Evolutionary conservation across 2,113 vertebrate genomes (phyloP), one percentile per base, ranked within the genome.

Genomic region (Sapayoa aenigma): DNA sequence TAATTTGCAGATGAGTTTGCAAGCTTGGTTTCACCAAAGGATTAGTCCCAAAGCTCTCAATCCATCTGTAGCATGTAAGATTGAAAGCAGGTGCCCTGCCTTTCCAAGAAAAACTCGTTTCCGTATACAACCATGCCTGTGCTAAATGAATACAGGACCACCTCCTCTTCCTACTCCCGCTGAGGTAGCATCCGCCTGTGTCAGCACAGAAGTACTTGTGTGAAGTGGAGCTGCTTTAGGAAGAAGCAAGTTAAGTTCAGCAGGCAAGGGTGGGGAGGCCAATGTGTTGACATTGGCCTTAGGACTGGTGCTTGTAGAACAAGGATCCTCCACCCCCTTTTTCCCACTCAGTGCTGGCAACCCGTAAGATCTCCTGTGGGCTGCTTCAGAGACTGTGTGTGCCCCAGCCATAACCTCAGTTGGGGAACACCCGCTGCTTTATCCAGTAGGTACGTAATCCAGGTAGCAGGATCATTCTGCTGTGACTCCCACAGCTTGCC

Each of bases 261-360:
- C 20, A 68, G 41, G 35, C 2, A 6, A 20, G 49, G 14, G n/a
- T 14, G 31, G 18, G 28, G 49, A 84, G 42, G 35, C 23, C 44
- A 66, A 33, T 0, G 0, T 39, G 47, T 49, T 31, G 6, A 59
- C 50, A 22, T 42, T 22, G 44, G 71, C 49, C 77, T 30, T 56
- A 23, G 31, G 46, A 42, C 39, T 35, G 31, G 11, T 66, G 35
- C 41, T 60, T 53, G 76, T 39, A 65, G 31, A 22, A 60, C 12
- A n/a, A 24, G 31, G n/a, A 4, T 19, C 50, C 19, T 44, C 46
- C 27, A 55, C 60, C 24, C 0, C 0, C 39, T 1, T 1, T 31
- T 55, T 14, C 27, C 30, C 49, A 71, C n/a, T 24, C 25, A 53
- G 50, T 62, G 59, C 1, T 28, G 39, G 19, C 44, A 72, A 31